A percentile compares a stretch with the other conserved stretches of the same genome.
These are phyloP conservation scores for Carapus acus DNA, from an alignment of 2,797 vertebrate genomes.

Conservation along the genomic window DNA sequence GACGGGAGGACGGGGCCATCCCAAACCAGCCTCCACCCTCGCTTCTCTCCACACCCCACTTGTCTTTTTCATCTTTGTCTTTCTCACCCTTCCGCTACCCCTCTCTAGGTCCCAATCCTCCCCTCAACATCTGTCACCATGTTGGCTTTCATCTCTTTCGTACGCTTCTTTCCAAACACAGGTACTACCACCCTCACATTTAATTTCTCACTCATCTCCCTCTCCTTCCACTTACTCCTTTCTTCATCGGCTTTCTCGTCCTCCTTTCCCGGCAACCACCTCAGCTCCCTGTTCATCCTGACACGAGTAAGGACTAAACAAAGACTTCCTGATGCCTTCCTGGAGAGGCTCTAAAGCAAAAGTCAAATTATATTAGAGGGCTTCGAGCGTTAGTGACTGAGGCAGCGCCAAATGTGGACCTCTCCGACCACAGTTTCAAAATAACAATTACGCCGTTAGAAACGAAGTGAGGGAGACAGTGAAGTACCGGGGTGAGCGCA, in stretches of 20 bases:
- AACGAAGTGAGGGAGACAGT: conserved; percentile 49
- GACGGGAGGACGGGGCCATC: conserved; percentile 34
- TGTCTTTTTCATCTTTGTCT: conserved; percentile 29
- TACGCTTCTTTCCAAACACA: conserved; percentile 21
- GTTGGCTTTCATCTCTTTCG: conserved; percentile 19
- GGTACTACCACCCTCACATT: background rate
- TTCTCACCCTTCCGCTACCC: conserved; percentile 14
- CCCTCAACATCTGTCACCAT: conserved; percentile 39
- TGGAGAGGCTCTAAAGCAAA: conserved; percentile 61
- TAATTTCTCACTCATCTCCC: conserved; percentile 7
- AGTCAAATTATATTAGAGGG: conserved; percentile 69
- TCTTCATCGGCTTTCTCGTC: conserved; percentile 14
- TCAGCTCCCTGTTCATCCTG: conserved; percentile 27
- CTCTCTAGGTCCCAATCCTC: conserved; percentile 38
- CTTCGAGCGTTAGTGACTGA: conserved; percentile 44
- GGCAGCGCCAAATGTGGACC: conserved; percentile 61
- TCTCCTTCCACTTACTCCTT: conserved; percentile 19
- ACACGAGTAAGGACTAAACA: conserved; percentile 44
- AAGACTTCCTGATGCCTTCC: conserved; percentile 60
- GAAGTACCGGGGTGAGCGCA: conserved; percentile 44
- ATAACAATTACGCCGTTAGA: conserved; percentile 67
- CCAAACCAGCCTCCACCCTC: conserved; percentile 32
- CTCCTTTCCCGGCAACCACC: conserved; percentile 17
- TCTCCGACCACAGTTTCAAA: conserved; percentile 61
- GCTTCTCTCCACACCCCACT: conserved; percentile 25